Percentiles rank a stretch among this genome's conserved stretches.
Conservation (phyloP, 2,888 invertebrate species). For the Cryptosula pallasiana region DNA sequence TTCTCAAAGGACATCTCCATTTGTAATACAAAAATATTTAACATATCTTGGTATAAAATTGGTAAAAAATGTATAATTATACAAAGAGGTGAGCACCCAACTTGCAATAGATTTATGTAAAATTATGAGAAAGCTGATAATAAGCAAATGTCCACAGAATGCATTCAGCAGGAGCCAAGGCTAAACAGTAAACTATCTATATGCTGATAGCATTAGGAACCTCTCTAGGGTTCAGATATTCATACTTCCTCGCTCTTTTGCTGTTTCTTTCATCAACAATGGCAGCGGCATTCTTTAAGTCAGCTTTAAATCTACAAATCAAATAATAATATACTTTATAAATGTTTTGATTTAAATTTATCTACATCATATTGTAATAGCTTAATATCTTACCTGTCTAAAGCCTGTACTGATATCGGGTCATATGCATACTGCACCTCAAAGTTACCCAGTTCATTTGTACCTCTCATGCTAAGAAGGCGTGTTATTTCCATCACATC, state of each 20-base stretch:
- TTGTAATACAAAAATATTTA: too few relatives aligned
- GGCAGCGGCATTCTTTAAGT: conserved; percentile 43
- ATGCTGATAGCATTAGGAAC: conserved; percentile 55
- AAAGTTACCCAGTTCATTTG: conserved; percentile 46
- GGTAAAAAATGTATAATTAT: too few relatives aligned
- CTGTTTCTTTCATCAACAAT: conserved; percentile 48
- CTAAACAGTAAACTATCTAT: too few relatives aligned
- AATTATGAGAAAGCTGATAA: too few relatives aligned
- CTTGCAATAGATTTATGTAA: too few relatives aligned
- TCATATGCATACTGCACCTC: conserved; percentile 48
- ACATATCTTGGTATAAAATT: too few relatives aligned
- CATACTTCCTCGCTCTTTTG: conserved; percentile 36
- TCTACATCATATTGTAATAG: too few relatives aligned
- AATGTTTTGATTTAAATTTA: conserved; percentile 35
- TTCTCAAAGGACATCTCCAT: too few relatives aligned
- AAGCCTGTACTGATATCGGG: conserved; percentile 40
- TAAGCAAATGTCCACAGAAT: too few relatives aligned
- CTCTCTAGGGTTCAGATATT: conserved; percentile 52
- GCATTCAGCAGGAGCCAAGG: too few relatives aligned
- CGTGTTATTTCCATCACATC: conserved; percentile 49
- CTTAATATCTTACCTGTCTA: conserved; percentile 47
- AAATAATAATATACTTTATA: too few relatives aligned
- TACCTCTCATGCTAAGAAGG: conserved; percentile 41
- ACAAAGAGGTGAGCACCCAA: too few relatives aligned
- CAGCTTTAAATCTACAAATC: conserved; percentile 50